Conservation (phyloP, 2,888 invertebrate genomes). For the Himalopsyche tibetana region DNA sequence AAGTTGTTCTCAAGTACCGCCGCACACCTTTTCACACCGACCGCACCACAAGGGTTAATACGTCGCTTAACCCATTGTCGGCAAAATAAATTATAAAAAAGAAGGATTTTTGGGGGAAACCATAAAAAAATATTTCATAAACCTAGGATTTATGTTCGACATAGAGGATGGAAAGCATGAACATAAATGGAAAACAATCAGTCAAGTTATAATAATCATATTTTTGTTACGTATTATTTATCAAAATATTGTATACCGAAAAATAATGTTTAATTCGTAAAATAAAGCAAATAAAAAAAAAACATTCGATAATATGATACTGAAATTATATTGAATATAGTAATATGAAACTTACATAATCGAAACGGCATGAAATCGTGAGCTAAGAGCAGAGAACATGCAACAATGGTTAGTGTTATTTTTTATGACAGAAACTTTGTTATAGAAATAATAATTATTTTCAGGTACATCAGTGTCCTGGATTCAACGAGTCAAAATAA, state of each 20-base stretch:
- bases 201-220: constrained; percentile 6
- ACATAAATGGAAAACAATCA: constrained; percentile 3
- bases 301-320: background rate
- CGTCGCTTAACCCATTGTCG: constrained; percentile 12
- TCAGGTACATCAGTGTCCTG: background rate
- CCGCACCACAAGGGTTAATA: constrained; percentile 24
- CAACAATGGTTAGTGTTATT: constrained; percentile 28
- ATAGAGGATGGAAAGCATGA: constrained; percentile 5
- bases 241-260: background rate
- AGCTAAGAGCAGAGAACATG: constrained; percentile 30
- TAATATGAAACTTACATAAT: constrained; percentile 21
- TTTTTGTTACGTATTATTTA: too few species aligned
- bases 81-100: constrained; percentile 28
- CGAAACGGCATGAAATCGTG: constrained; percentile 28
- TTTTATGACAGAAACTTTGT: constrained; percentile 5
- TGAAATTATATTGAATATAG: background rate
- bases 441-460: background rate
- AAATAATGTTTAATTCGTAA: background rate
- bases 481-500: constrained; percentile 4
- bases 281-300: background rate
- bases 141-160: constrained; percentile 9
- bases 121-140: constrained; percentile 11
- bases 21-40: constrained; percentile 30
- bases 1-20: constrained; percentile 3
- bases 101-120: background rate